Percentiles rank a stretch among this genome's conserved stretches.
These are phyloP conservation scores for Hemibagrus guttatus DNA, from an alignment of 2,797 vertebrate species.

Conservation along the genomic window DNA sequence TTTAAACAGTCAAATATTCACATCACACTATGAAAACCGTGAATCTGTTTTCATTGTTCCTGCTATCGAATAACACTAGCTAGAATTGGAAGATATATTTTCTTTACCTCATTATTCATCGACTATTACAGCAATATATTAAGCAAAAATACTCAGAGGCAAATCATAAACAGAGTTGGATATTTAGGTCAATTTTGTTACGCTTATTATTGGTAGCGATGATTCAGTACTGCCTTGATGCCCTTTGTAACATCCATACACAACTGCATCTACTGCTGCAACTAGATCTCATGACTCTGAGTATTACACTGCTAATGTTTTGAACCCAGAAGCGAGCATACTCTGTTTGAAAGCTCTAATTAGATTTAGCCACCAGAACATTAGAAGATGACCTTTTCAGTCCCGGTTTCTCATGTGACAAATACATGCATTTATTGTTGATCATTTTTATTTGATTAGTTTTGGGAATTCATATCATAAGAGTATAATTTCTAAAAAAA, in stretches of 20 bases:
- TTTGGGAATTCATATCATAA: background rate
- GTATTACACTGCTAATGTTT: slow-evolving; percentile 68
- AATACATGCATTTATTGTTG: slow-evolving; percentile 67
- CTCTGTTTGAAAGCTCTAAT: slow-evolving; percentile 71
- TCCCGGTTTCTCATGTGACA: slow-evolving; percentile 64
- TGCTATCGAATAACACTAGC: background rate
- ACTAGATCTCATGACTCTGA: slow-evolving; percentile 71
- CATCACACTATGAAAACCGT: background rate
- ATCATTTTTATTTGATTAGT: background rate
- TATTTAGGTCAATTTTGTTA: background rate
- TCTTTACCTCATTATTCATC: background rate
- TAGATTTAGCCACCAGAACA: slow-evolving; percentile 69
- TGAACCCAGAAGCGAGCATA: slow-evolving; percentile 61
- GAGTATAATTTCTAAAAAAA: background rate
- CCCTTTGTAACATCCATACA: background rate
- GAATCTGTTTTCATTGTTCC: background rate
- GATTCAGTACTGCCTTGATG: background rate
- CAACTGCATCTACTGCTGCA: background rate
- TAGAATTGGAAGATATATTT: background rate
- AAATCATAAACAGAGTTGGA: background rate
- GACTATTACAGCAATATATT: background rate
- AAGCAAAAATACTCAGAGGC: background rate
- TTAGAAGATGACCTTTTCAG: slow-evolving; percentile 63
- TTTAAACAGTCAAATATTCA: background rate
- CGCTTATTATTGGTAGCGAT: background rate